phyloP scores from a whole-genome alignment of 1,140 invertebrate species.

The Heliothis virescens region DNA sequence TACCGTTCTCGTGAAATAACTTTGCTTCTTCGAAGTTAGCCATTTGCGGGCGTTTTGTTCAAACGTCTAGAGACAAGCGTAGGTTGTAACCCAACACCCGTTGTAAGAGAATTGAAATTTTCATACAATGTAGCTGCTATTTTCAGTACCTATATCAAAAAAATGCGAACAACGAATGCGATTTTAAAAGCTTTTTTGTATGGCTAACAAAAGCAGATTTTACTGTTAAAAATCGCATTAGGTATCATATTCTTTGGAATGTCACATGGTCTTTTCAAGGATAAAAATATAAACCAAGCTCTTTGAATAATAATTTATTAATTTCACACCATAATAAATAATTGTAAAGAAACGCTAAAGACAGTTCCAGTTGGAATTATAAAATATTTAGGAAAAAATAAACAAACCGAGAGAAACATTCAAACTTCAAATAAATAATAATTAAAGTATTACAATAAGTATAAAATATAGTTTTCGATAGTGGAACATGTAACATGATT shows the following conservation, averaged over 20 bases:
- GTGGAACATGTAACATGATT: constrained; percentile 18
- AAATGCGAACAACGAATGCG: too few species aligned
- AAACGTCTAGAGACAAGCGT: too few species aligned
- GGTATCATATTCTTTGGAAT: not conserved
- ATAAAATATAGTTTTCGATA: constrained; percentile 35
- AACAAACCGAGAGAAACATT: constrained; percentile 21
- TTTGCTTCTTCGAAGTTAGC: too few species aligned
- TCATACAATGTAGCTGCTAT: too few species aligned
- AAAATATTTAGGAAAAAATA: constrained; percentile 35
- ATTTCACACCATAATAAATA: constrained; percentile 46
- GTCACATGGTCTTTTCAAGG: not conserved
- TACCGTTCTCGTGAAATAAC: too few species aligned
- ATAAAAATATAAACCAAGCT: not conserved
- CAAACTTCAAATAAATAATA: constrained; percentile 31
- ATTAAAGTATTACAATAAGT: constrained; percentile 19
- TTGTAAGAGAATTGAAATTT: too few species aligned
- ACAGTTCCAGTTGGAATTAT: not conserved
- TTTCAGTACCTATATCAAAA: too few species aligned
- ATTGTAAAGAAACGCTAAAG: not conserved
- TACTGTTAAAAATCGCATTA: not conserved
- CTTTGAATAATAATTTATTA: constrained; percentile 27
- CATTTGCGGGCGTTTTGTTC: too few species aligned
- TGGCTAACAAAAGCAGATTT: too few species aligned
- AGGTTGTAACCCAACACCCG: too few species aligned
- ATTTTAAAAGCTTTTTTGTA: too few species aligned